Percentiles rank a stretch among this genome's conserved stretches.
Evolutionary conservation across 1,140 invertebrate species (phyloP).

Genomic region (Pogonus chalceus): DNA sequence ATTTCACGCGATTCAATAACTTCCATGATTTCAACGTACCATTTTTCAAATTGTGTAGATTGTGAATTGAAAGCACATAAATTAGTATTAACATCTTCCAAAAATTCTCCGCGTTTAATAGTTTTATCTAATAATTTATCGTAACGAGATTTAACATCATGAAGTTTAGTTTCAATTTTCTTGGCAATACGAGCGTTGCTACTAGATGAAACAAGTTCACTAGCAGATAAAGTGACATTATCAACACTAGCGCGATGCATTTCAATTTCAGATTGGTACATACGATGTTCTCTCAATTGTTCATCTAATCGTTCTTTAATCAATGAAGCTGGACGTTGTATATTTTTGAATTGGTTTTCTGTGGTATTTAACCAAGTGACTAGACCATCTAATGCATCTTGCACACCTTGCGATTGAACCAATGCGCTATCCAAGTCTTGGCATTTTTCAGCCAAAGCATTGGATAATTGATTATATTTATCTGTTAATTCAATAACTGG

Average conservation of each 20-base stretch:
- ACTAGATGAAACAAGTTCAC: slow-evolving; percentile 68
- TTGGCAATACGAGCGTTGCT: slow-evolving; percentile 80
- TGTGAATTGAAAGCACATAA: slow-evolving; percentile 63
- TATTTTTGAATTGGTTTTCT: slow-evolving; percentile 71
- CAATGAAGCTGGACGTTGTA: slow-evolving; percentile 72
- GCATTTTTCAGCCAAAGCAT: slow-evolving; percentile 65
- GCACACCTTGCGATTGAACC: slow-evolving; percentile 87
- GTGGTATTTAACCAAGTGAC: slow-evolving; percentile 75
- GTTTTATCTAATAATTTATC: slow-evolving; percentile 76
- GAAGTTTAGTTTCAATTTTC: slow-evolving; percentile 77
- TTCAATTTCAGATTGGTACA: slow-evolving; percentile 73
- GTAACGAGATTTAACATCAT: slow-evolving; percentile 73
- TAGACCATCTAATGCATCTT: slow-evolving; percentile 81
- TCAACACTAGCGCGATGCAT: slow-evolving; percentile 76
- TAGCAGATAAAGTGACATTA: slow-evolving; percentile 64
- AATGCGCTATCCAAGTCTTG: slow-evolving; percentile 77
- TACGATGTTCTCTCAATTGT: slow-evolving; percentile 72
- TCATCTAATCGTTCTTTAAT: slow-evolving; percentile 83
- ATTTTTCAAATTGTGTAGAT: slow-evolving; percentile 56
- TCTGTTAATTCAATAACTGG: slow-evolving; percentile 67
- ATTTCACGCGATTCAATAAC: slow-evolving; percentile 63
- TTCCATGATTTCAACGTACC: slow-evolving; percentile 63
- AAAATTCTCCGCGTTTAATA: slow-evolving; percentile 63
- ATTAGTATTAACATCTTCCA: slow-evolving; percentile 68
- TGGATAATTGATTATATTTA: slow-evolving; percentile 63